Percentiles rank a stretch among this genome's conserved stretches.
These are phyloP conservation scores for Brachycybe producta DNA, from an alignment of 2,888 invertebrate genomes.

Conservation along the genomic window DNA sequence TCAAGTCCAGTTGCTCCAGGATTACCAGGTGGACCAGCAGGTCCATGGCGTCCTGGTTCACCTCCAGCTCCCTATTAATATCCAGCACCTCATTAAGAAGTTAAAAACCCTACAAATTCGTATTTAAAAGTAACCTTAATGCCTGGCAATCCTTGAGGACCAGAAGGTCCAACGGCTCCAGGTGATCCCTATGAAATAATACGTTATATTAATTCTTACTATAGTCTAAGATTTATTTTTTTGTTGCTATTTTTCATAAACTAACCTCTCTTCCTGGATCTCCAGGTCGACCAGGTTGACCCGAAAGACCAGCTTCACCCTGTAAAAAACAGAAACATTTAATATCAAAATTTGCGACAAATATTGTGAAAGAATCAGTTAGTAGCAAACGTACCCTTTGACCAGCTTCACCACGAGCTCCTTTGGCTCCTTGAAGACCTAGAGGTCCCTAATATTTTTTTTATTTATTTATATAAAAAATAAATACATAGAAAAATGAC, in stretches of 20 bases:
- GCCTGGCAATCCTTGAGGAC: constrained; percentile 53
- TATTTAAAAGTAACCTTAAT: constrained; percentile 44
- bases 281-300: constrained; percentile 65
- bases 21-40: constrained; percentile 43
- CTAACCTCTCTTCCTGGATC: constrained; percentile 55
- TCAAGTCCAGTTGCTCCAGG: constrained; percentile 58
- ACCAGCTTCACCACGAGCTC: constrained; percentile 60
- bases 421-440: constrained; percentile 57
- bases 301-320: constrained; percentile 58
- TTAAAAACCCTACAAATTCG: neutral
- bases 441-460: constrained; percentile 43
- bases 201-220: constrained; percentile 9
- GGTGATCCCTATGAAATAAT: constrained; percentile 47
- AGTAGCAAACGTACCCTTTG: constrained; percentile 35
- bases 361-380: neutral
- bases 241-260: constrained; percentile 15
- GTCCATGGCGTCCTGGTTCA: constrained; percentile 51
- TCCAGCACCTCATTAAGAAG: neutral
- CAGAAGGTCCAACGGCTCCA: constrained; percentile 53
- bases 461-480: no score
- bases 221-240: neutral
- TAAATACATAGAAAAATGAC: no score
- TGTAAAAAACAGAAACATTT: constrained; percentile 7
- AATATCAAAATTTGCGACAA: neutral
- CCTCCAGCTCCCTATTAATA: constrained; percentile 34